Evolutionary conservation across 2,113 vertebrate genomes (phyloP).

Genomic region (Takifugu flavidus): DNA sequence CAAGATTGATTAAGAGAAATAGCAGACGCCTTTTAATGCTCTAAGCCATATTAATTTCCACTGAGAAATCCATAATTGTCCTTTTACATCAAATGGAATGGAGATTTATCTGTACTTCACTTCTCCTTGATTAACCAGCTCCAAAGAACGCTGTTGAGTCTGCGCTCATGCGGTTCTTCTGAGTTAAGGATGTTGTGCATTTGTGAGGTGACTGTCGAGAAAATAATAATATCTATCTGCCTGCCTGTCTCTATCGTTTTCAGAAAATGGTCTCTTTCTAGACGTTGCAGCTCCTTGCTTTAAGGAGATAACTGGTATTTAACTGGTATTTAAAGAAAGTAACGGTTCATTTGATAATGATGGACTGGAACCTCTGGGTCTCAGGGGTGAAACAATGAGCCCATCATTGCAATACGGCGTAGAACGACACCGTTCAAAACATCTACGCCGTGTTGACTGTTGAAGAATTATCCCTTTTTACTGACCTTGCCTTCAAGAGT

Average conservation of each 20-base stretch:
- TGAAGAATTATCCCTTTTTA: not conserved
- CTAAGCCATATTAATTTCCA: constrained; percentile 53
- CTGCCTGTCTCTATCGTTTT: constrained; percentile 18
- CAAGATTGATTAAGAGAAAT: constrained; percentile 59
- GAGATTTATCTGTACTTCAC: constrained; percentile 42
- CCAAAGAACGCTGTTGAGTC: constrained; percentile 15
- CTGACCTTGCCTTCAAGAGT: constrained; percentile 13
- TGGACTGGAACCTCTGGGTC: not conserved
- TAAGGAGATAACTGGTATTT: constrained; percentile 37
- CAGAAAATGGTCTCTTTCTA: constrained; percentile 33
- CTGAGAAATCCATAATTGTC: constrained; percentile 54
- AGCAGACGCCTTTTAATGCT: constrained; percentile 52
- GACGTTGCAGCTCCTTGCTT: constrained; percentile 41
- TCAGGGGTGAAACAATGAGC: no score
- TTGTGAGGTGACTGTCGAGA: not conserved
- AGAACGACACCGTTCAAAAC: not conserved
- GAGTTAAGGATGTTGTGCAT: not conserved
- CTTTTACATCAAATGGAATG: constrained; percentile 45
- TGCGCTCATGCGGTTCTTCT: not conserved
- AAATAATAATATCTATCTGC: not conserved
- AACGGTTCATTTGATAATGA: not conserved
- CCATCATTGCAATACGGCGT: no score
- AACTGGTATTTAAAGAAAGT: constrained; percentile 27
- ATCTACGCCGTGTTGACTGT: not conserved
- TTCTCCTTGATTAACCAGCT: constrained; percentile 40